Evolutionary conservation across 2,888 invertebrate species (phyloP).

Genomic region (Hyposoter dolosus): DNA sequence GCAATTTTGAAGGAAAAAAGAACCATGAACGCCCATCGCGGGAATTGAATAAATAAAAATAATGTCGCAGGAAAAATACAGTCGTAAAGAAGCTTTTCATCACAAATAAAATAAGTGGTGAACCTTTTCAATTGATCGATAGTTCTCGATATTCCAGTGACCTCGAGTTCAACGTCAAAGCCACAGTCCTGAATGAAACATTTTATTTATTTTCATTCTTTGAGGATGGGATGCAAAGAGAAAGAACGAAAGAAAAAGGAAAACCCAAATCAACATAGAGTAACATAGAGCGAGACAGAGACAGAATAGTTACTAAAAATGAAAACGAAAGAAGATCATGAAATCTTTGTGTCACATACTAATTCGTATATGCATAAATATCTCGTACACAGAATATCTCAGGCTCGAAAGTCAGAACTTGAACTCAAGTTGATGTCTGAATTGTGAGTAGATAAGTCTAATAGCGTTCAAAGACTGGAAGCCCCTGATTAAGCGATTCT

Average conservation of each 20-base stretch:
- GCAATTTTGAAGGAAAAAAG: background rate
- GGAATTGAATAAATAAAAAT: slow-evolving; percentile 7
- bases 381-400: background rate
- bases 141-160: slow-evolving; percentile 58
- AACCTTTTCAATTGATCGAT: slow-evolving; percentile 55
- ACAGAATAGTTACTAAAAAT: slow-evolving; percentile 77
- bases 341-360: slow-evolving; percentile 29
- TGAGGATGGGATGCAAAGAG: slow-evolving; percentile 72
- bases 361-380: slow-evolving; percentile 24
- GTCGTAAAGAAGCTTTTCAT: slow-evolving; percentile 54
- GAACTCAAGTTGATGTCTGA: background rate
- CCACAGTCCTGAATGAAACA: slow-evolving; percentile 76
- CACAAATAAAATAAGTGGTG: slow-evolving; percentile 58
- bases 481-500: background rate
- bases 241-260: slow-evolving; percentile 44
- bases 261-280: slow-evolving; percentile 76
- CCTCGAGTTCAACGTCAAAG: slow-evolving; percentile 70
- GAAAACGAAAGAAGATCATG: slow-evolving; percentile 62
- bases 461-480: background rate
- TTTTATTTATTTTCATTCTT: slow-evolving; percentile 66
- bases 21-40: background rate
- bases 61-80: slow-evolving; percentile 10
- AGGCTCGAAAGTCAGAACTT: background rate
- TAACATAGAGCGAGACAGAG: slow-evolving; percentile 81
- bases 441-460: background rate